Base-by-base conservation (phyloP, 2,888 invertebrate species). In the Noctua pronuba region DNA sequence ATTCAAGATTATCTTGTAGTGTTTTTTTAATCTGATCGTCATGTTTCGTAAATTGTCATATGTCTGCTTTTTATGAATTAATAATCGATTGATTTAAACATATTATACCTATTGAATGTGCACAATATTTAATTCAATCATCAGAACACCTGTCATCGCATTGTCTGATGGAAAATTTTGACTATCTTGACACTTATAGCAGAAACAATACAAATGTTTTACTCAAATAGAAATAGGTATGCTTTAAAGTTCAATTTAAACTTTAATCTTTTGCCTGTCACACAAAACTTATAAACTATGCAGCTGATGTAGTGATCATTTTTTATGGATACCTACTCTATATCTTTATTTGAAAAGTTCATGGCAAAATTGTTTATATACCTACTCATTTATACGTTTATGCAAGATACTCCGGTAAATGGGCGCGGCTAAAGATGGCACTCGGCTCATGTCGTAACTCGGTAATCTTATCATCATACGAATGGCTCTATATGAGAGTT, bases 271-370 rank as follows among this genome's bases (percentile, higher is more conserved):
- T 58, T 31, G 24, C 0, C n/a, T 18, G n/a, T 24, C 41, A 38
- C 28, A 64, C 21, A 67, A 55, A 62, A 1, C 31, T 16, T 52
- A 21, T 46, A 46, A 58, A 16, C 24, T 49, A 35, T 41, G 35
- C 8, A 62, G 49, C 2, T 58, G 55, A 38, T 35, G 35, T 21
- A 49, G 35, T 16, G 41, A 67, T 31, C 0, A 16, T 58, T 78
- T 73, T 74, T 79, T 46, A 67, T 67, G 46, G 41, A 66, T 65
- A 72, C 49, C 60, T 82, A 77, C 74, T 77, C 49, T 74, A 49
- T 66, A 72, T 72, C 62, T 80, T 77, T 35, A 80, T 79, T 76
- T 46, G 62, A 68, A 78, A 86, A 87, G 88, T 88, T 86, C 87
- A 88, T 71, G 85, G 86, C 60, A 49, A 82, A 73, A 67, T 73